A percentile compares a stretch with the other conserved stretches of the same genome.
These are phyloP conservation scores for Spatulosminthurus flaviceps DNA, from an alignment of 2,888 invertebrate genomes.

Conservation along the genomic window DNA sequence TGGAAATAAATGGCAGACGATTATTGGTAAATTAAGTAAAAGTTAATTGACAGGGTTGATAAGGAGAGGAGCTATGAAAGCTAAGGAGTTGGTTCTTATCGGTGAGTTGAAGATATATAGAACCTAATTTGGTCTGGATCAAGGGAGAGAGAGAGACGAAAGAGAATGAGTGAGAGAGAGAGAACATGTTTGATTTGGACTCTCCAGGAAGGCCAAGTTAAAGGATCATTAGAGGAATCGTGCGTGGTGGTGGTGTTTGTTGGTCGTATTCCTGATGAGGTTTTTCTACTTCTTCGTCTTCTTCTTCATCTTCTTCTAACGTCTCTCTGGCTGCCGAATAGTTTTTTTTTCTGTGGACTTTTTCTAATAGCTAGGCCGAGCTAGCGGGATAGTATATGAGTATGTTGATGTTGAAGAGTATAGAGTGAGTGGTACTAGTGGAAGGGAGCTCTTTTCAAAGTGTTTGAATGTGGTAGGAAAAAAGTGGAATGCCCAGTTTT, in stretches of 20 bases:
- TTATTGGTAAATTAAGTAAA: conserved; percentile 45
- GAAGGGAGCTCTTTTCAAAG: no score
- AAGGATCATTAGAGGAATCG: conserved; percentile 42
- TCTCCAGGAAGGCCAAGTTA: conserved; percentile 39
- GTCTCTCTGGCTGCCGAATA: no score
- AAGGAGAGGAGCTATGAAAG: conserved; percentile 34
- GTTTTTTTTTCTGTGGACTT: no score
- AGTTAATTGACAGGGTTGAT: conserved; percentile 44
- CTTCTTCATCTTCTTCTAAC: no score
- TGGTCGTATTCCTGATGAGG: no score
- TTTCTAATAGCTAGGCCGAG: no score
- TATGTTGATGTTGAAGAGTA: no score
- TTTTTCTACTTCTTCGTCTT: no score
- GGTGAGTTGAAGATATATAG: conserved; percentile 28
- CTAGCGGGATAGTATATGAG: no score
- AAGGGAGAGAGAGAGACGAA: background rate
- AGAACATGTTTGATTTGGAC: conserved; percentile 38
- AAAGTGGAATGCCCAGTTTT: conserved; percentile 46
- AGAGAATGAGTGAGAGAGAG: background rate
- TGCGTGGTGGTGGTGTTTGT: conserved; percentile 41
- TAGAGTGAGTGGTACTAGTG: no score
- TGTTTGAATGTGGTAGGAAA: background rate
- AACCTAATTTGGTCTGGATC: conserved; percentile 39
- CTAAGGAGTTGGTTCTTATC: conserved; percentile 33
- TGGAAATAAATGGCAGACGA: conserved; percentile 41